A percentile compares a stretch with the other conserved stretches of the same genome.
Conservation (phyloP, 2,113 vertebrate species). For the Argyrosomus japonicus region DNA sequence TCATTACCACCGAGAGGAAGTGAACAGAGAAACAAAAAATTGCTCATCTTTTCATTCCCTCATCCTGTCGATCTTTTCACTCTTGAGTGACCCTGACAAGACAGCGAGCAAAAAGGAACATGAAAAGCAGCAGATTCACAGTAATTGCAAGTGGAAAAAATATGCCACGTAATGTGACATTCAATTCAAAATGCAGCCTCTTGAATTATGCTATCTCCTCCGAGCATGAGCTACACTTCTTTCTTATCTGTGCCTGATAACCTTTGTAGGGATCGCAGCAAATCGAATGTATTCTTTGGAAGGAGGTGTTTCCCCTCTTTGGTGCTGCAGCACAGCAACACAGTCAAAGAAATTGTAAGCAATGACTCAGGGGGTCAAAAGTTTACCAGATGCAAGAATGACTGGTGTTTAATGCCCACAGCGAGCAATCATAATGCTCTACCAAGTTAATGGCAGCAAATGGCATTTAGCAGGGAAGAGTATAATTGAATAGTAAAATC, state of each 20-base stretch:
- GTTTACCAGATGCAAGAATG: constrained; percentile 38
- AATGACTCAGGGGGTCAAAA: constrained; percentile 51
- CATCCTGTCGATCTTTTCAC: constrained; percentile 44
- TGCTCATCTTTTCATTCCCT: constrained; percentile 44
- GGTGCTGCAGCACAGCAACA: constrained; percentile 1
- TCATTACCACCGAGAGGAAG: constrained; percentile 38
- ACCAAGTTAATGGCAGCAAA: constrained; percentile 34
- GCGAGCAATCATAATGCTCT: constrained; percentile 10
- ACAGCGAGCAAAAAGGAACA: constrained; percentile 28
- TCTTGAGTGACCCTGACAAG: constrained; percentile 58
- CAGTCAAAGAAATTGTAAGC: constrained; percentile 25
- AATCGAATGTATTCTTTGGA: constrained; percentile 55
- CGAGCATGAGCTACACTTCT: constrained; percentile 45
- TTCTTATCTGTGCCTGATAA: constrained; percentile 64
- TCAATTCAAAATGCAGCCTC: constrained; percentile 68
- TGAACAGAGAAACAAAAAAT: constrained; percentile 38
- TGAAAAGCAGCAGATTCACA: constrained; percentile 49
- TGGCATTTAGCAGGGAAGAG: constrained; percentile 15
- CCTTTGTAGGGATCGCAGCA: constrained; percentile 52
- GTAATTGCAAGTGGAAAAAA: constrained; percentile 44
- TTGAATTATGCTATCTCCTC: constrained; percentile 64
- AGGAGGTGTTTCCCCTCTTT: constrained; percentile 33
- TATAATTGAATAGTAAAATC: constrained; percentile 33
- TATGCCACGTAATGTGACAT: constrained; percentile 63
- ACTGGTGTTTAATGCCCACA: constrained; percentile 10